Evolutionary conservation across 1,140 invertebrate genomes (phyloP).

Genomic region (Uloborus diversus): DNA sequence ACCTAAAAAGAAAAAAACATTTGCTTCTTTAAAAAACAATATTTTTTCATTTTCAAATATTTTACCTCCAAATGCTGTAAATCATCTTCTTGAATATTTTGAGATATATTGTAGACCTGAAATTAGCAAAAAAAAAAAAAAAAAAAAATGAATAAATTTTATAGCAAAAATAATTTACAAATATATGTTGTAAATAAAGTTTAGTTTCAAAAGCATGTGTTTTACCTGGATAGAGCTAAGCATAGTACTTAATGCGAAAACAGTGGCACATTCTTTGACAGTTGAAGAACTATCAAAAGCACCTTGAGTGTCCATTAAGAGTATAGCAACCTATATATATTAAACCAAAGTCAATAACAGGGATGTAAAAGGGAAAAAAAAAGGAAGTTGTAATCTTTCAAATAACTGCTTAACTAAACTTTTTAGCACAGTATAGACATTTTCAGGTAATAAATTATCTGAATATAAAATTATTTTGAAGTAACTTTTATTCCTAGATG

Average conservation of each 20-base stretch:
- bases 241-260: conserved; percentile 81
- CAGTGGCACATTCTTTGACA: conserved; percentile 93
- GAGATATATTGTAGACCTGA: conserved; percentile 70
- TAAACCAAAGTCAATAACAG: background rate
- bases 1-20: too few relatives aligned
- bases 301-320: conserved; percentile 97
- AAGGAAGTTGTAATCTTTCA: too few relatives aligned
- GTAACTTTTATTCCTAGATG: too few relatives aligned
- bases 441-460: too few relatives aligned
- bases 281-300: conserved; percentile 97
- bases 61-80: conserved; percentile 66
- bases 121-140: conserved; percentile 28
- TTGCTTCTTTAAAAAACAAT: background rate
- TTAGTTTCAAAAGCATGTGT: too few relatives aligned
- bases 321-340: conserved; percentile 74
- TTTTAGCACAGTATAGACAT: too few relatives aligned
- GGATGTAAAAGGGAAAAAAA: too few relatives aligned
- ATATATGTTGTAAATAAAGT: background rate
- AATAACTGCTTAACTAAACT: too few relatives aligned
- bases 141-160: too few relatives aligned
- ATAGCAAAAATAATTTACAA: too few relatives aligned
- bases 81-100: conserved; percentile 70
- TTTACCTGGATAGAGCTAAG: conserved; percentile 69
- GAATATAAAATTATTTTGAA: too few relatives aligned
- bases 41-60: background rate